Evolutionary conservation across 2,797 vertebrate species (phyloP).

Genomic region (Bovichtus variegatus): DNA sequence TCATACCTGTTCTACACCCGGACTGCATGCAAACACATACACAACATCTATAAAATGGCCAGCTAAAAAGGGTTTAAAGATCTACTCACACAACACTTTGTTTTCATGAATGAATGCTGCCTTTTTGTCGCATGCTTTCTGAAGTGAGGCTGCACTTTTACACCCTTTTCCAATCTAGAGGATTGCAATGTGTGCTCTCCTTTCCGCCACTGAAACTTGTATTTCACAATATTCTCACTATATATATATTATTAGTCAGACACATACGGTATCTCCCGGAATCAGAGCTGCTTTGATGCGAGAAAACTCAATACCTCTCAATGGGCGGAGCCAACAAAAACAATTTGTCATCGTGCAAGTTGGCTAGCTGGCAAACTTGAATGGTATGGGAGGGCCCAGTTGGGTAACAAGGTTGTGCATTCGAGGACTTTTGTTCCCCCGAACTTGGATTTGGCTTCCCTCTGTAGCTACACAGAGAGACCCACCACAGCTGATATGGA

Average conservation of each 20-base stretch:
- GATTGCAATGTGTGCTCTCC: neutral
- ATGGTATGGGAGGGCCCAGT: neutral
- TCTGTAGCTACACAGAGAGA: neutral
- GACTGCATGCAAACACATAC: neutral
- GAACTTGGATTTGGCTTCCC: neutral
- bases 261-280: slow-evolving; percentile 10
- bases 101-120: neutral
- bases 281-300: neutral
- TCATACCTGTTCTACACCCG: slow-evolving; percentile 16
- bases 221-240: neutral
- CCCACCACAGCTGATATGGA: neutral
- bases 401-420: neutral
- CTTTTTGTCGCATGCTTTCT: neutral
- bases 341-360: neutral
- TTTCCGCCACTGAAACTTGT: too few relatives aligned
- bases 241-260: neutral
- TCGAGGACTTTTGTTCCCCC: neutral
- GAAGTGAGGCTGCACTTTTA: neutral
- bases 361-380: neutral
- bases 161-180: neutral
- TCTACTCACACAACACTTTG: neutral
- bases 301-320: neutral
- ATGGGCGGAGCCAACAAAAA: neutral
- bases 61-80: too few relatives aligned
- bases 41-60: neutral